phyloP scores from a whole-genome alignment of 1,140 invertebrate genomes.

The Ptiloglossa arizonensis region DNA sequence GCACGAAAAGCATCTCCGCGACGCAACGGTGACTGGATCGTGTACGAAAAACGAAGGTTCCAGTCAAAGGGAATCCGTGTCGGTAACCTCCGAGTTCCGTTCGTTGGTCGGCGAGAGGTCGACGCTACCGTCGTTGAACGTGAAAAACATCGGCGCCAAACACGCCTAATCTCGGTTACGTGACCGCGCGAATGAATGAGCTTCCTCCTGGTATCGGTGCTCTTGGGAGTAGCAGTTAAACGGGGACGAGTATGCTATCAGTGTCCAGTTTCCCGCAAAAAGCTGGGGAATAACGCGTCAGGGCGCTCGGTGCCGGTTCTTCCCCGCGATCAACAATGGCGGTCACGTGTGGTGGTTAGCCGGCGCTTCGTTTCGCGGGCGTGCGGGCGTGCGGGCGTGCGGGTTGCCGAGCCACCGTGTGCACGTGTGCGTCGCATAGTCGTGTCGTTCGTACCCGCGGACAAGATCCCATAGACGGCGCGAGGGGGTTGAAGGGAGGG shows the following conservation, averaged over 20 bases:
- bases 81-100: no score
- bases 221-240: constrained; percentile 23
- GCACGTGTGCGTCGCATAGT: constrained; percentile 18
- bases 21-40: no score
- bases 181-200: constrained; percentile 56
- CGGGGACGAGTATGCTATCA: constrained; percentile 34
- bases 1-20: no score
- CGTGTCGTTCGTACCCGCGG: constrained; percentile 31
- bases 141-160: constrained; percentile 48
- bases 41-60: no score
- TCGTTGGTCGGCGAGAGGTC: background rate
- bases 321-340: constrained; percentile 71
- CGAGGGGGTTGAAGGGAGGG: constrained; percentile 58
- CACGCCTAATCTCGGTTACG: constrained; percentile 51
- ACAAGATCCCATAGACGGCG: constrained; percentile 50
- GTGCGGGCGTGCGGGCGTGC: constrained; percentile 26
- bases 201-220: background rate
- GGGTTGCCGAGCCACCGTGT: background rate
- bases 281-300: constrained; percentile 64
- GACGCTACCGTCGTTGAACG: constrained; percentile 3
- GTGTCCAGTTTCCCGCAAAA: constrained; percentile 58
- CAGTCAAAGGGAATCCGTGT: no score
- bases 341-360: constrained; percentile 73
- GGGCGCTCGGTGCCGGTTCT: constrained; percentile 56
- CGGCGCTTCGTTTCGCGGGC: constrained; percentile 47